Base-by-base conservation (phyloP, 2,113 vertebrate genomes). In the Hylia prasina region DNA sequence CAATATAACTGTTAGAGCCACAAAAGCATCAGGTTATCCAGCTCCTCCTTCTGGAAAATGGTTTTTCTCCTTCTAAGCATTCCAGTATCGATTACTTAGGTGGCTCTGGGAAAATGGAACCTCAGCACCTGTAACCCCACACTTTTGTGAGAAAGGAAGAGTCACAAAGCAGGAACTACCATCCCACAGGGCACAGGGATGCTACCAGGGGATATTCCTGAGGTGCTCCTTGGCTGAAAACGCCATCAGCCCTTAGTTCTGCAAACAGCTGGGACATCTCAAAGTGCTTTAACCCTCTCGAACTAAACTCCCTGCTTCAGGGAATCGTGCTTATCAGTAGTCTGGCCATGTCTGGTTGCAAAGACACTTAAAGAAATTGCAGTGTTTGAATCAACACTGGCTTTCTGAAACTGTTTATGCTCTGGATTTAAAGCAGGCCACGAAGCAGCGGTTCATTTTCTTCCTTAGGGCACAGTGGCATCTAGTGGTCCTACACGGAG, bases 391-490 rank as follows among this genome's bases (percentile, higher is more conserved):
- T 64, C 65, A 82, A 76, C 65, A 31, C 8, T 53, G 39, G 22
- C 10, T 79, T 70, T 72, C 63, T 61, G 24, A 79, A 54, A 63
- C 20, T n/a, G 28, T 71, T 94, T 79, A 16, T 70, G 25, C 12
- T 33, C 69, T 40, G 53, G 48, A 19, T 93, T 71, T 58, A 48
- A 69, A 83, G 71, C 27, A 44, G 47, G 7, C 16, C 1, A 5
- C 24, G 23, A 48, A 44, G 39, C 53, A 27, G 9, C 8, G 6
- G 30, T 33, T 81, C 50, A 18, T 47, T 65, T 60, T 54, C 84
- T 94, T 90, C 25, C 80, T 96, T 96, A 88, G 90, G 72, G 39
- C 63, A 97, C 66, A 94, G 94, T 96, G 97, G 39, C 97, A 97
- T 72, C 97, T 97, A 96, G 96, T 92, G 97, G 96, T 87, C 13